These are phyloP conservation scores for Eilema depressum DNA, from an alignment of 2,888 invertebrate genomes.

Conservation along the genomic window DNA sequence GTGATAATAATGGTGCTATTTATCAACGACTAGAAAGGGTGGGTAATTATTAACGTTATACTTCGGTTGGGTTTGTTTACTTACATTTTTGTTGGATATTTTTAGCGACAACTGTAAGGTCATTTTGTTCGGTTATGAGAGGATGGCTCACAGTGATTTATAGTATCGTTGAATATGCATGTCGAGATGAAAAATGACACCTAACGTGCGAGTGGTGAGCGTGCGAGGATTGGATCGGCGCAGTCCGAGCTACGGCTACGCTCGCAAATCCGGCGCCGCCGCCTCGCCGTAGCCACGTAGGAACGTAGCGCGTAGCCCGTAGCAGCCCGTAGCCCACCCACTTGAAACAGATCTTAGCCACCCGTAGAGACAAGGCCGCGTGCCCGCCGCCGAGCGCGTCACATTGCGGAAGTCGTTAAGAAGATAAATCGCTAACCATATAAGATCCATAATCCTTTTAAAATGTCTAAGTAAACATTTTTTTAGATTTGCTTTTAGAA, in stretches of 20 bases:
- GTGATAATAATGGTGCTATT: slow-evolving; percentile 85
- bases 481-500: slow-evolving; percentile 55
- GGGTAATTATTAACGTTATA: slow-evolving; percentile 84
- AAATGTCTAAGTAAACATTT: slow-evolving; percentile 66
- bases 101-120: slow-evolving; percentile 77
- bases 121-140: slow-evolving; percentile 76
- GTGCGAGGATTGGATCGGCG: slow-evolving; percentile 60
- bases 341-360: slow-evolving; percentile 8
- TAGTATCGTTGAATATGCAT: slow-evolving; percentile 85
- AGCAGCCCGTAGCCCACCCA: slow-evolving; percentile 5
- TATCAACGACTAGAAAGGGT: slow-evolving; percentile 83
- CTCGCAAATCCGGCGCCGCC: slow-evolving; percentile 16
- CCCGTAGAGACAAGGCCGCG: slow-evolving; percentile 12
- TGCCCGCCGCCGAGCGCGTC: slow-evolving; percentile 59
- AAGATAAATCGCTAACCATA: slow-evolving; percentile 79
- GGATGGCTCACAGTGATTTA: slow-evolving; percentile 82
- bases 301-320: slow-evolving; percentile 23
- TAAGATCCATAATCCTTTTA: slow-evolving; percentile 76
- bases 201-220: slow-evolving; percentile 72
- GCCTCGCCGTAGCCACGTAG: slow-evolving; percentile 24
- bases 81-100: slow-evolving; percentile 75
- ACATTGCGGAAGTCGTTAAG: slow-evolving; percentile 79
- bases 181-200: slow-evolving; percentile 85
- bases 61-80: slow-evolving; percentile 82
- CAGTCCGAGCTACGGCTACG: slow-evolving; percentile 33